These are phyloP conservation scores for Platycheirus albimanus DNA, from an alignment of 2,888 invertebrate genomes.

Conservation along the genomic window DNA sequence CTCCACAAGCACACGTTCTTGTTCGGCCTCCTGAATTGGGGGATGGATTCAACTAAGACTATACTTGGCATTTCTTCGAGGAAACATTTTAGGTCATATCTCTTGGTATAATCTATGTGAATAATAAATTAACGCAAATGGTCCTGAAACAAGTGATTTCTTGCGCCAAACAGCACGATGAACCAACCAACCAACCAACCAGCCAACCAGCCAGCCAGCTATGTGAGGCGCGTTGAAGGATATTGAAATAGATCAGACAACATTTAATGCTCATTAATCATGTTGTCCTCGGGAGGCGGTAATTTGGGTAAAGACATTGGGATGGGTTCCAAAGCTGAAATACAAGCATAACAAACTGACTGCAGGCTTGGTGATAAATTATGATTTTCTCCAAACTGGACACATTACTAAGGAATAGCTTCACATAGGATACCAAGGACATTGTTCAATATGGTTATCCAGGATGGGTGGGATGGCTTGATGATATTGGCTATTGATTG, in stretches of 20 bases:
- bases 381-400: conserved; percentile 28
- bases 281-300: conserved; percentile 16
- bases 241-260: conserved; percentile 63
- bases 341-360: conserved; percentile 9
- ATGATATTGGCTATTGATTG: conserved; percentile 14
- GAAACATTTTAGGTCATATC: conserved; percentile 58
- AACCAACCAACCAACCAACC: background rate
- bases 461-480: background rate
- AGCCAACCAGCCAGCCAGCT: background rate
- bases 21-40: background rate
- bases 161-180: conserved; percentile 13
- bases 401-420: conserved; percentile 15
- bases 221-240: background rate
- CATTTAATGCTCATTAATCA: conserved; percentile 70
- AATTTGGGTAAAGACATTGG: background rate
- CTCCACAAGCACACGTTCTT: background rate
- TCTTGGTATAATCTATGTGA: conserved; percentile 57
- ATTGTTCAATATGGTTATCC: background rate
- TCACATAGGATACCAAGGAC: background rate
- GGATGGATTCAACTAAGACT: background rate
- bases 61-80: background rate
- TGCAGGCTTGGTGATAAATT: conserved; percentile 46
- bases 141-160: conserved; percentile 54
- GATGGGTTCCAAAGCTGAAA: conserved; percentile 33
- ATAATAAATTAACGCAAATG: conserved; percentile 66